A percentile compares a stretch with the other conserved stretches of the same genome.
phyloP scores from a whole-genome alignment of 2,888 invertebrate species.

The Lagria hirta region DNA sequence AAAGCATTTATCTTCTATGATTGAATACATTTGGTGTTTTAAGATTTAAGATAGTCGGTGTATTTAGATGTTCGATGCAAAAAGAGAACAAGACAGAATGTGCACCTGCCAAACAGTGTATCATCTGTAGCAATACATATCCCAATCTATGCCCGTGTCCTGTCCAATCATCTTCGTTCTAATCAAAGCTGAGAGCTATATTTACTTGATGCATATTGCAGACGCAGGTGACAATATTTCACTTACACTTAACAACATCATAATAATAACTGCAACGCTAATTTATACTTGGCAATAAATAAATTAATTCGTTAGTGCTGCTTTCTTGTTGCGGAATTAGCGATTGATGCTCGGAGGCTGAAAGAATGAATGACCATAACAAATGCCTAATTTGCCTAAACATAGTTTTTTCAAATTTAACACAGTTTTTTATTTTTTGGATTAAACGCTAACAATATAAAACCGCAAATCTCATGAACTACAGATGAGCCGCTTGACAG shows the following conservation, averaged over 20 bases:
- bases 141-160: constrained; percentile 38
- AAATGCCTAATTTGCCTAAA: too few relatives aligned
- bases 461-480: too few relatives aligned
- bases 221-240: constrained; percentile 16
- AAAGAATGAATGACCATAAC: too few relatives aligned
- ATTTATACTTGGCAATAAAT: constrained; percentile 5
- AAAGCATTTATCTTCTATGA: too few relatives aligned
- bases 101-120: constrained; percentile 45
- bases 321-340: too few relatives aligned
- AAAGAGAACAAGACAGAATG: constrained; percentile 8
- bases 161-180: constrained; percentile 44
- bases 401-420: too few relatives aligned
- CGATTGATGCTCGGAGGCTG: too few relatives aligned
- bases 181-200: constrained; percentile 46
- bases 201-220: constrained; percentile 34
- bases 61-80: constrained; percentile 19
- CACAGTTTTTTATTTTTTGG: too few relatives aligned
- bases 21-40: too few relatives aligned
- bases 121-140: constrained; percentile 41
- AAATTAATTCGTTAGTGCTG: constrained; percentile 6
- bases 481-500: too few relatives aligned
- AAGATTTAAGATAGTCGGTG: too few relatives aligned
- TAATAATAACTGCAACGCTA: constrained; percentile 6
- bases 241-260: constrained; percentile 11
- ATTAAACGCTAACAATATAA: too few relatives aligned